A percentile compares a stretch with the other conserved stretches of the same genome.
Evolutionary conservation across 92 coral and sea anemone species (phyloP).

Genomic region (Porites lobata): DNA sequence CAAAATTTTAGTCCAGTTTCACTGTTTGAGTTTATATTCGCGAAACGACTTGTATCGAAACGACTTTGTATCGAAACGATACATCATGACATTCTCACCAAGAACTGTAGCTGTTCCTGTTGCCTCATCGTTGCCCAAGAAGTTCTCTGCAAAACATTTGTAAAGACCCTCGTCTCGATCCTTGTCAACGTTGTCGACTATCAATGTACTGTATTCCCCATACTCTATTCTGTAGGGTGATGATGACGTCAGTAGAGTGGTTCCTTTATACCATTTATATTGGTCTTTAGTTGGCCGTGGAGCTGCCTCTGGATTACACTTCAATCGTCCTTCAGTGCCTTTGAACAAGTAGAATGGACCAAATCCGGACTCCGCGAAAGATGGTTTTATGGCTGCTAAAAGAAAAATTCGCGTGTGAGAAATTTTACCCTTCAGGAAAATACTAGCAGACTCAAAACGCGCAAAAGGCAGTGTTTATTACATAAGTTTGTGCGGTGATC

Average conservation of each 20-base stretch:
- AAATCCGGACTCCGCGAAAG: slow-evolving; percentile 52
- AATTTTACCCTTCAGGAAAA: background rate
- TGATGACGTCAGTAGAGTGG: background rate
- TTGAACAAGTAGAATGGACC: slow-evolving; percentile 88
- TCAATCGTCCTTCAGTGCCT: slow-evolving; percentile 55
- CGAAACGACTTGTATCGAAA: no score
- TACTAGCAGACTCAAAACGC: no score
- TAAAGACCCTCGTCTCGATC: slow-evolving; percentile 65
- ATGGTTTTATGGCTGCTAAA: slow-evolving; percentile 72
- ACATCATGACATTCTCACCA: slow-evolving; percentile 34
- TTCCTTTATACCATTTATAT: slow-evolving; percentile 27
- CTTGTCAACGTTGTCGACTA: slow-evolving; percentile 40
- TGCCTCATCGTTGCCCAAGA: slow-evolving; percentile 27
- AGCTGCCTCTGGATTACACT: slow-evolving; percentile 86
- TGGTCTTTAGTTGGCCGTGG: slow-evolving; percentile 52
- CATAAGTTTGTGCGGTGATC: no score
- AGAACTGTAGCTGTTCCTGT: slow-evolving; percentile 42
- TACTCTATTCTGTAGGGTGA: slow-evolving; percentile 33
- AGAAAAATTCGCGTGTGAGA: background rate
- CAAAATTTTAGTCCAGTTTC: background rate
- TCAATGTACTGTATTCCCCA: slow-evolving; percentile 37
- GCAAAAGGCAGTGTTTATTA: no score
- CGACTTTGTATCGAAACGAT: no score
- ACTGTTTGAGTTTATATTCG: background rate
- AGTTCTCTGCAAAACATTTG: slow-evolving; percentile 70